Base-by-base conservation (phyloP, 2,888 invertebrate genomes). In the Candidula unifasciata region DNA sequence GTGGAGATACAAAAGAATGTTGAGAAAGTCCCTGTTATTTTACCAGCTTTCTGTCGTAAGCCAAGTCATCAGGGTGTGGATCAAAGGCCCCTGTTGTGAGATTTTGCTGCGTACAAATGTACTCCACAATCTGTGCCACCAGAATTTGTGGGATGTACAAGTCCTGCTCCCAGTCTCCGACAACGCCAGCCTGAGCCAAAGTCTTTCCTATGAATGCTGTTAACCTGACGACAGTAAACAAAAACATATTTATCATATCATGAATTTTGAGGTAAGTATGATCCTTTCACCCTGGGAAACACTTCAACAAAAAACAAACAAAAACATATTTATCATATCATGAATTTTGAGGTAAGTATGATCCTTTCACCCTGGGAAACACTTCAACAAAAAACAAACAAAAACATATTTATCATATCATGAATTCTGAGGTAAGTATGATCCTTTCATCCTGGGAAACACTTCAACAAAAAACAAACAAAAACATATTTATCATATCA, bases 111-210 rank as follows among this genome's bases (percentile, higher is more conserved):
- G 96, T 95, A 84, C 98, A 93, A 3, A 99, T 94, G 97, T 97
- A 99, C 0, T 96, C 95, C 3, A 97, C 96, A 0, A 98, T 96
- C 93, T 96, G 96, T 3, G 96, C 96, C 90, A 98, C 97, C 3
- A 97, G 96, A 73, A 95, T 95, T 0, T 97, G 97, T 93, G 98
- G 98, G 88, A 99, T 97, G 94, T 97, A 99, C 84, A 99, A 96
- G 92, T 96, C 97, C 93, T 98, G 97, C 94, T 98, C 98, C 98
- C 98, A 99, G 93, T 99, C 98, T 91, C 97, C 97, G n/a, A 57
- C 30, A 94, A 98, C 98, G 64, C 97, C 87, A 1, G 98, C 98
- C 92, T 97, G 97, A 93, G 97, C 97, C 93, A 99, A 96, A 78
- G 97, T 95, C 88, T 97, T 95, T 0, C 97, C 96, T 91, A 97